phyloP scores from a whole-genome alignment of 2,797 vertebrate genomes.

The Microcaecilia unicolor region DNA sequence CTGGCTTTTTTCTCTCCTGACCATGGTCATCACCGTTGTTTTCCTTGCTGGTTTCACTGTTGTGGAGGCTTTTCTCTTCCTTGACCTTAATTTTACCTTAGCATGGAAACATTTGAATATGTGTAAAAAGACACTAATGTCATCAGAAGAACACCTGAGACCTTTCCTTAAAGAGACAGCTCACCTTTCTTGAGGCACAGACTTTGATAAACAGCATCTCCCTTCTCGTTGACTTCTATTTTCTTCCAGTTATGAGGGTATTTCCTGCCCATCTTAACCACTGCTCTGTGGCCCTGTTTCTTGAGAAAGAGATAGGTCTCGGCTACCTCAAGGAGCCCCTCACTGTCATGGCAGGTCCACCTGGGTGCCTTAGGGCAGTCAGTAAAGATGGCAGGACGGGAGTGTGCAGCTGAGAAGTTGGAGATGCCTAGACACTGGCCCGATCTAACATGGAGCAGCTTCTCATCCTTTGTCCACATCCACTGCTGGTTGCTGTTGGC shows the following conservation, averaged over 20 bases:
- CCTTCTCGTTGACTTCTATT: slow-evolving; percentile 44
- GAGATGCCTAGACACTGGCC: slow-evolving; percentile 58
- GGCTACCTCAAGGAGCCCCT: slow-evolving; percentile 58
- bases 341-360: slow-evolving; percentile 62
- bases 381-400: slow-evolving; percentile 31
- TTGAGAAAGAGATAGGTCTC: slow-evolving; percentile 62
- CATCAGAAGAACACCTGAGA: slow-evolving; percentile 11
- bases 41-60: too few species aligned
- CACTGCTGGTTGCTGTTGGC: slow-evolving; percentile 60
- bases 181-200: slow-evolving; percentile 69
- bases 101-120: too few species aligned
- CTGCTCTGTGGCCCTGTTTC: slow-evolving; percentile 58
- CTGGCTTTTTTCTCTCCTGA: too few species aligned
- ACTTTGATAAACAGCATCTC: slow-evolving; percentile 34
- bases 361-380: slow-evolving; percentile 54
- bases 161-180: slow-evolving; percentile 24
- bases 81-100: too few species aligned
- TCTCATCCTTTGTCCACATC: slow-evolving; percentile 59
- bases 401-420: slow-evolving; percentile 30
- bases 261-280: slow-evolving; percentile 50
- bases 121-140: slow-evolving; percentile 2
- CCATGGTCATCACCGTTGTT: too few species aligned
- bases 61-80: too few species aligned
- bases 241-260: slow-evolving; percentile 70
- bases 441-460: slow-evolving; percentile 53